Conservation (phyloP, 30 jellyfish, hydroid and myxozoan species). For the Turritopsis dohrnii region DNA sequence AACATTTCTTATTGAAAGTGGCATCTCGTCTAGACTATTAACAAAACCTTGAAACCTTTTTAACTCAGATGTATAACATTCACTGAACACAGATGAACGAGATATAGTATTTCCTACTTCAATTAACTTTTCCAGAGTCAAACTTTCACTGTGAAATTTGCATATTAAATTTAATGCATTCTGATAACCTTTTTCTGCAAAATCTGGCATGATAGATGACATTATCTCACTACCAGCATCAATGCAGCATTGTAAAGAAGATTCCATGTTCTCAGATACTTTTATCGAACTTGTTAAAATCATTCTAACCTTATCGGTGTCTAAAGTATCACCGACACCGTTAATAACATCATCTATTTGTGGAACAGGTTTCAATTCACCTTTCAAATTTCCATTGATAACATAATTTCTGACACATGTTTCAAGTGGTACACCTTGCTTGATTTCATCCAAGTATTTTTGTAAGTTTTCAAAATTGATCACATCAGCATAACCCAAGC, state of each 20-base stretch:
- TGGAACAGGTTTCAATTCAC: not conserved
- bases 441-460: not conserved
- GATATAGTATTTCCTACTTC: not conserved
- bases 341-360: not conserved
- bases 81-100: not conserved
- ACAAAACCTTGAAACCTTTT: not conserved
- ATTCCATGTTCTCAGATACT: not conserved
- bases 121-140: not conserved
- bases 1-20: not conserved
- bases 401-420: not conserved
- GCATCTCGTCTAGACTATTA: not conserved
- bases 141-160: not conserved
- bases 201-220: not conserved
- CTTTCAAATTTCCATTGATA: not conserved
- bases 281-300: not conserved
- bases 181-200: not conserved
- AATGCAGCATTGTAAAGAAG: not conserved
- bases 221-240: not conserved
- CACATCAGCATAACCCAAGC: not conserved
- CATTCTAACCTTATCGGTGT: not conserved
- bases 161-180: not conserved
- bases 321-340: not conserved
- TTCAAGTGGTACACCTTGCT: not conserved
- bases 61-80: not conserved
- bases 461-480: not conserved